Evolutionary conservation across 1,140 invertebrate species (phyloP), one percentile per base, ranked within the genome.

Genomic region (Telenomus remus): DNA sequence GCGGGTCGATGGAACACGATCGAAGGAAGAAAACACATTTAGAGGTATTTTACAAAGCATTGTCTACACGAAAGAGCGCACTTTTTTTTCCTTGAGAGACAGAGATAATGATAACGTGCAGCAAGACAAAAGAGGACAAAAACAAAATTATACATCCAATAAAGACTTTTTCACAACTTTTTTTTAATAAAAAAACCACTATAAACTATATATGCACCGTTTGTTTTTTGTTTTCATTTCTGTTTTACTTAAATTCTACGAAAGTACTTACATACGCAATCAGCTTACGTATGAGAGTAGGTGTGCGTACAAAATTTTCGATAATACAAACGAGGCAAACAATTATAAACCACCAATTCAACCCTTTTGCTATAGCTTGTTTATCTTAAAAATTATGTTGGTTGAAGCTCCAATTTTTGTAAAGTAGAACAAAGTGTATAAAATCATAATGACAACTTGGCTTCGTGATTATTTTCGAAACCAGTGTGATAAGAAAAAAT

Each of bases 141-240:
- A 69, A 54, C 59, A 57, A 69, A 69, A 76, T 65, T 37, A 66
- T 70, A 84, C 79, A 78, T 78, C 66, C 70, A 75, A 81, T 66
- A 80, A 76, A 80, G 82, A 84, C 81, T 87, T 88, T 88, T 86
- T 84, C 85, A 87, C 87, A 87, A 88, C 87, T 86, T 88, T 88
- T 85, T n/a, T 27, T 27, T 27, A 27, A 27, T 27, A 27, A 88
- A 87, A 87, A 87, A 88, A 88, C 86, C 84, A 79, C 85, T 87
- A 87, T 85, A 81, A 87, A 84, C 84, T 87, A 86, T 85, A 79
- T 82, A 85, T 39, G 37, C 37, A 39, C 84, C 76, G 53, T 57
- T 57, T 74, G 61, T 83, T 50, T 50, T 50, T 50, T 46, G 9
- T 49, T 49, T 27, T n/a, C 15, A 42, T 63, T 63, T 48, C 19